Base-by-base conservation (phyloP, 2,888 invertebrate genomes). In the Aproaerema taeniolella region DNA sequence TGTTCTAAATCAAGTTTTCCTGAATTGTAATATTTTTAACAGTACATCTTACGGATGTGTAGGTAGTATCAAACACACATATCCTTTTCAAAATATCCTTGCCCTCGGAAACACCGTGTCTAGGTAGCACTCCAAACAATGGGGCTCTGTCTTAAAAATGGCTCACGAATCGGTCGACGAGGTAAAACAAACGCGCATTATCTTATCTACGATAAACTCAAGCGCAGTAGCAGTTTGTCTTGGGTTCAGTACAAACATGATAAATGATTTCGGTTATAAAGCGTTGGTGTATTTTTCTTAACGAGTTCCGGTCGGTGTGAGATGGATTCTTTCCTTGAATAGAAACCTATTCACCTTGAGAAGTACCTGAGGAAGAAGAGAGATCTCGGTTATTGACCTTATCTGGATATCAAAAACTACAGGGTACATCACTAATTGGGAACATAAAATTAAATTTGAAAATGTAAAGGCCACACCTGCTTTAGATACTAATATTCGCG, bases 301-400 rank as follows among this genome's bases (percentile, higher is more conserved):
- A 76, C 71, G 78, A 76, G 82, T 78, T 82, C 85, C 85, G 81
- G 85, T 81, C 54, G 73, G 63, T 67, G 74, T 67, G 59, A 69
- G 75, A 69, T 61, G 74, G 69, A 69, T 72, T 75, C 73, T 70
- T 67, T 78, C 73, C 75, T 76, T 73, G 72, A 66, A 77, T 80
- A 77, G 72, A 81, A 66, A 79, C 83, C 83, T 82, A 83, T 83
- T 85, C 82, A 85, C 82, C 82, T 83, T 83, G 83, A 82, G 83
- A 85, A 85, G 83, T 85, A 85, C 83, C 83, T 85, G 83, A 66
- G 81, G 72, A 83, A 85, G 78, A 83, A 85, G 79, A 83, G 78
- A 85, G 72, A 67, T 58, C 63, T 68, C 63, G 64, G 73, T 85
- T 83, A 82, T 75, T 79, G 58, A 70, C 61, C 56, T 66, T 51